Evolutionary conservation across 2,797 vertebrate species (phyloP).

Genomic region (Petrocephalus schoutedeni): DNA sequence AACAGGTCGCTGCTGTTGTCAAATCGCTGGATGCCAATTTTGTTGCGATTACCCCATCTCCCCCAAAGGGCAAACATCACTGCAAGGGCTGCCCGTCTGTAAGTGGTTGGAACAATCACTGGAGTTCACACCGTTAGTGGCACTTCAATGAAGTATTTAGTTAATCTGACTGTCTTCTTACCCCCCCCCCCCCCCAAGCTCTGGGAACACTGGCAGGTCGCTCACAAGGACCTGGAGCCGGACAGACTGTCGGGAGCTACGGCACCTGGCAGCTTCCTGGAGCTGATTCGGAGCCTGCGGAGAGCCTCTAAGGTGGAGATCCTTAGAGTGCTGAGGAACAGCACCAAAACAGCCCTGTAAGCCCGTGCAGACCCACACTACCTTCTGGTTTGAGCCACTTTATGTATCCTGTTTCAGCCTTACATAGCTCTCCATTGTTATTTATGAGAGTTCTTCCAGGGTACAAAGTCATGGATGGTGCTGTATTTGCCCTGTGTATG

Average conservation of each 20-base stretch:
- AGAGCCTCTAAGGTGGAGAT: constrained; percentile 81
- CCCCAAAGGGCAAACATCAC: constrained; percentile 62
- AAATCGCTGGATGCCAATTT: constrained; percentile 75
- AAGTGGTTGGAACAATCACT: constrained; percentile 44
- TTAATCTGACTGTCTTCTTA: constrained; percentile 20
- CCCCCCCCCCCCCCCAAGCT: constrained; percentile 60
- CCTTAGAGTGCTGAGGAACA: constrained; percentile 73
- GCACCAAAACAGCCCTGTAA: constrained; percentile 83
- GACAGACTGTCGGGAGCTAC: constrained; percentile 73
- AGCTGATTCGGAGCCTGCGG: constrained; percentile 79
- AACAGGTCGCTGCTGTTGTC: constrained; percentile 66
- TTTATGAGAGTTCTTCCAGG: not conserved
- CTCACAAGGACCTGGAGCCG: constrained; percentile 73
- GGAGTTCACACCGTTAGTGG: not conserved
- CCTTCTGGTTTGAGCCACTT: not conserved
- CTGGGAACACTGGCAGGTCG: constrained; percentile 75
- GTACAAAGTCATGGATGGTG: not conserved
- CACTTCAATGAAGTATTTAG: not conserved
- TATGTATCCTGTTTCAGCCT: not conserved
- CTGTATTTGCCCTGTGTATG: not conserved
- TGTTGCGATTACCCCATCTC: constrained; percentile 66
- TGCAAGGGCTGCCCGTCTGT: constrained; percentile 82
- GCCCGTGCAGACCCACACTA: constrained; percentile 15
- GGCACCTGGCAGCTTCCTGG: constrained; percentile 79
- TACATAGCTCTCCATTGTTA: not conserved